A percentile compares a stretch with the other conserved stretches of the same genome.
Evolutionary conservation across 2,797 vertebrate species (phyloP).

Genomic region (Hydrolagus colliei): DNA sequence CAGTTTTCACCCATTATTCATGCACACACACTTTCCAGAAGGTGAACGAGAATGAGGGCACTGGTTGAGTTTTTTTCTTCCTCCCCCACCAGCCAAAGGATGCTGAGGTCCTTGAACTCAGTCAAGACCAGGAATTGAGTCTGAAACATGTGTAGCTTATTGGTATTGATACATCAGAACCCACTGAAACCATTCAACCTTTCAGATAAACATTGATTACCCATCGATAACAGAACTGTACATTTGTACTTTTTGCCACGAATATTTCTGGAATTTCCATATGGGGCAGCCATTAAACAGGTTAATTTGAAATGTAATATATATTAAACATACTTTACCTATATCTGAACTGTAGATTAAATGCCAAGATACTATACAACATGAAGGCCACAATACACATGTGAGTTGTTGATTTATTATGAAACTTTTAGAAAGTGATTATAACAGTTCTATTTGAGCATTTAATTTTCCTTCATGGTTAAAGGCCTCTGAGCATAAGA

Average conservation of each 20-base stretch:
- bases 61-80: not conserved
- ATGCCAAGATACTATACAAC: too few relatives aligned
- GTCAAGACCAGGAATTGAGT: too few relatives aligned
- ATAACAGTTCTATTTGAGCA: too few relatives aligned
- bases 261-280: not conserved
- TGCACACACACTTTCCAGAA: too few relatives aligned
- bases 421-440: not conserved
- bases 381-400: too few relatives aligned
- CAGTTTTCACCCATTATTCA: too few relatives aligned
- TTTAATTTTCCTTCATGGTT: not conserved
- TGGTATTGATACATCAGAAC: not conserved
- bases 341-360: not conserved
- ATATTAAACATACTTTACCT: not conserved
- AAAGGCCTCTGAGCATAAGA: not conserved
- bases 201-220: not conserved
- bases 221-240: not conserved
- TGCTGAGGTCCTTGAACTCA: too few relatives aligned
- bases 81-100: too few relatives aligned
- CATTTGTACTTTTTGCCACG: not conserved
- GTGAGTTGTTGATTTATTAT: not conserved
- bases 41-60: not conserved
- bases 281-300: not conserved
- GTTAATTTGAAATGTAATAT: not conserved
- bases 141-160: too few relatives aligned
- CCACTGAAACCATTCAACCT: conserved; percentile 1